Percentiles rank a stretch among this genome's conserved stretches.
phyloP scores from a whole-genome alignment of 2,888 invertebrate genomes.

The Cyrtodaria siliqua region DNA sequence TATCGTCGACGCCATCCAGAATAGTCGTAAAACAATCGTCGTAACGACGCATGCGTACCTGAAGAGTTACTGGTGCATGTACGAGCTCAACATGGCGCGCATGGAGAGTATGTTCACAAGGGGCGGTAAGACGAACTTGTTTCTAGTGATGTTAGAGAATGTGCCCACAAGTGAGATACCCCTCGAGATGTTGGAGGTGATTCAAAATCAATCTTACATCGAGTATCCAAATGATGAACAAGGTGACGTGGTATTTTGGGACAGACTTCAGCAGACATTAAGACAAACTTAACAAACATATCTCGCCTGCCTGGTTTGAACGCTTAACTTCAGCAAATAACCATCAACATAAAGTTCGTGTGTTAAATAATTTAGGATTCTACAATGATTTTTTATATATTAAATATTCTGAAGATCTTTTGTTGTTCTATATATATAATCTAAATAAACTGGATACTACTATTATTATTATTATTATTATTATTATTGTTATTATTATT shows the following conservation, averaged over 20 bases:
- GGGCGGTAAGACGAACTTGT: neutral
- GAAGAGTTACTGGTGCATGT: constrained; percentile 16
- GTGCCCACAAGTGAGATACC: neutral
- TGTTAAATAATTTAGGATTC: no score
- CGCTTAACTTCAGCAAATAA: no score
- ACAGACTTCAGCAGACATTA: neutral
- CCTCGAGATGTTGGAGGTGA: constrained; percentile 1
- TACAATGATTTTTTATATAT: no score
- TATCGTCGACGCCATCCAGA: constrained; percentile 12
- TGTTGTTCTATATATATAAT: no score
- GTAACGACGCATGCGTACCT: constrained; percentile 1
- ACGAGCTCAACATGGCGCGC: constrained; percentile 64
- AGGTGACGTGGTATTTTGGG: constrained; percentile 11
- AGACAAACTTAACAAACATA: no score
- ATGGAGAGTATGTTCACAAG: constrained; percentile 47
- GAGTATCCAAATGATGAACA: constrained; percentile 20
- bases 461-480: no score
- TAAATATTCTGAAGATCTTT: no score
- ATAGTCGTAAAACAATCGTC: constrained; percentile 8
- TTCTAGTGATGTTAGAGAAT: constrained; percentile 15
- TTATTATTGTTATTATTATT: no score
- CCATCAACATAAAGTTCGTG: no score
- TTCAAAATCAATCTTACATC: constrained; percentile 10
- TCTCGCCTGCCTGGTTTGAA: no score
- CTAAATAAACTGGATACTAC: no score